Conservation (phyloP, 2,113 vertebrate species). For the Toxotes jaculatrix region DNA sequence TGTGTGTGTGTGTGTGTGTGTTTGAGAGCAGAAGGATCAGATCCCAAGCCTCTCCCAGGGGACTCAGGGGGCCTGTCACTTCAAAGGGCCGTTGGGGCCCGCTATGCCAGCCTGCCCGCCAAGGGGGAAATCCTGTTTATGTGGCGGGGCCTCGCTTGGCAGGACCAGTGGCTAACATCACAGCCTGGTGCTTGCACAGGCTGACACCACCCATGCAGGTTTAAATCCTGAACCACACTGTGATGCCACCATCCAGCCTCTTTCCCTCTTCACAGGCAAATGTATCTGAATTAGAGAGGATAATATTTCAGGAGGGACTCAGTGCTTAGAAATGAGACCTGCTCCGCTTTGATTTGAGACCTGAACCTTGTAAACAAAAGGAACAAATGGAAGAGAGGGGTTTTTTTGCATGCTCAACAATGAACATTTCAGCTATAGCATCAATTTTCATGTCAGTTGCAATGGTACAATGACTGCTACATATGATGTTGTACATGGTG, state of each 20-base stretch:
- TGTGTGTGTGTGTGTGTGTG: conserved; percentile 47
- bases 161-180: conserved; percentile 61
- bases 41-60: conserved; percentile 67
- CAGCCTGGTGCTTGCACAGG: conserved; percentile 53
- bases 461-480: not conserved
- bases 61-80: conserved; percentile 70
- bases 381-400: not conserved
- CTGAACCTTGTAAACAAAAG: conserved; percentile 5
- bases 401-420: conserved; percentile 9
- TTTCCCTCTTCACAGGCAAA: conserved; percentile 21
- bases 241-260: conserved; percentile 35
- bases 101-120: conserved; percentile 58
- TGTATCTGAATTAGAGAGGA: conserved; percentile 44
- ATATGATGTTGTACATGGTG: conserved; percentile 33
- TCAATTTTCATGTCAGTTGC: not conserved
- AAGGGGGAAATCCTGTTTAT: conserved; percentile 77
- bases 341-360: conserved; percentile 42
- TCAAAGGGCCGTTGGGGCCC: conserved; percentile 69
- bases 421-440: not conserved
- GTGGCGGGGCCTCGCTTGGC: conserved; percentile 61
- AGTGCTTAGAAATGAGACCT: conserved; percentile 43
- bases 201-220: conserved; percentile 63
- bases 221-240: conserved; percentile 62
- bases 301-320: conserved; percentile 18
- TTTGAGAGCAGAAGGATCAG: conserved; percentile 63